Percentiles rank a stretch among this genome's conserved stretches.
Evolutionary conservation across 2,888 invertebrate genomes (phyloP).

Genomic region (Leptopilina myrica): DNA sequence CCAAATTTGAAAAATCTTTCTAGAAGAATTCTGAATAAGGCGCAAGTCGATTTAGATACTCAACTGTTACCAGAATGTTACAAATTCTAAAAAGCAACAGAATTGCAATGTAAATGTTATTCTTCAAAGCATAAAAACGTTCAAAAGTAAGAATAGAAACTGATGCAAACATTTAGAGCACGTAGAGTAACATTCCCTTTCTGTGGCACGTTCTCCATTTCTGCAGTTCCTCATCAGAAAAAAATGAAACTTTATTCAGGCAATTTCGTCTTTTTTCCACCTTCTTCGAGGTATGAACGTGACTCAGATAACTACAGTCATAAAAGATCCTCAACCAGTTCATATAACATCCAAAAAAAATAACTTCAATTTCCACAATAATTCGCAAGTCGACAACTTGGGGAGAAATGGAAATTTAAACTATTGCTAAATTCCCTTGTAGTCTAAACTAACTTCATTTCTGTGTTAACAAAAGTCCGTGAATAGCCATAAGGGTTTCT

Average conservation of each 20-base stretch:
- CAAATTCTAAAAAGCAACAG: too few species aligned
- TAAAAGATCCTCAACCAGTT: background rate
- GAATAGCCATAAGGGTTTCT: background rate
- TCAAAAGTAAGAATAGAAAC: background rate
- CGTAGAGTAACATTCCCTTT: background rate
- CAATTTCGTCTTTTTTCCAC: background rate
- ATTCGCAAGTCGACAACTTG: background rate
- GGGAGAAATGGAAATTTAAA: too few species aligned
- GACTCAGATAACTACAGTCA: constrained; percentile 6
- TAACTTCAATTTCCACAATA: background rate
- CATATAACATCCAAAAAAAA: background rate
- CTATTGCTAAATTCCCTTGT: background rate
- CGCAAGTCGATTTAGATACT: too few species aligned
- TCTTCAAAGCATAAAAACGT: background rate
- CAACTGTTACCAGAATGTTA: too few species aligned
- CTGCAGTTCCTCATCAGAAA: background rate
- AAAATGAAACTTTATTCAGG: constrained; percentile 1
- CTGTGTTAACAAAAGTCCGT: background rate
- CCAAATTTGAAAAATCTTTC: too few species aligned
- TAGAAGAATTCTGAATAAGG: too few species aligned
- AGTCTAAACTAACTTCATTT: background rate
- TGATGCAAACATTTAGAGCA: background rate
- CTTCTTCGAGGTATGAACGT: constrained; percentile 4
- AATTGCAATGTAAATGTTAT: too few species aligned
- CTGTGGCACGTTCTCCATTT: constrained; percentile 13